A percentile compares a stretch with the other conserved stretches of the same genome.
phyloP scores from a whole-genome alignment of 2,113 vertebrate genomes.

The Corythornis vintsioides region DNA sequence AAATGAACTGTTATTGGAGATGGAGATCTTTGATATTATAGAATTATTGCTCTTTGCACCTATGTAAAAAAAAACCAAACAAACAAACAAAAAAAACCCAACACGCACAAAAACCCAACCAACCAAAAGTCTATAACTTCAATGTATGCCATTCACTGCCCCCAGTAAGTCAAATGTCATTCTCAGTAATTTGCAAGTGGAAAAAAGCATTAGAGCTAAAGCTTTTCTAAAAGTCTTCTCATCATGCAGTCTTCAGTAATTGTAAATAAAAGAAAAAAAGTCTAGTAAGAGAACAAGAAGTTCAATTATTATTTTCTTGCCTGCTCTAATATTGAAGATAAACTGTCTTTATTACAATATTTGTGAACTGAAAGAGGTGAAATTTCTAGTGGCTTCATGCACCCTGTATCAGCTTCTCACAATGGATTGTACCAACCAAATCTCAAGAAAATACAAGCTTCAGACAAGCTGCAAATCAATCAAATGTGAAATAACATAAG shows the following conservation, averaged over 20 bases:
- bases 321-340: not conserved
- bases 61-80: not conserved
- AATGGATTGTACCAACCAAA: not conserved
- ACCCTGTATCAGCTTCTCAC: not conserved
- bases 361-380: not conserved
- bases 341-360: not conserved
- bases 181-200: not conserved
- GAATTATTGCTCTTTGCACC: not conserved
- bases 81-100: not conserved
- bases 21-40: not conserved
- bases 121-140: not conserved
- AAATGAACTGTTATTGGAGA: not conserved
- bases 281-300: not conserved
- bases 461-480: not conserved
- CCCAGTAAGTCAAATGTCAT: not conserved
- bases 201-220: not conserved
- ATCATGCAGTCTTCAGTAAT: not conserved
- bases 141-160: not conserved
- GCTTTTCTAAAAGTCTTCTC: not conserved
- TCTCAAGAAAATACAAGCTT: not conserved
- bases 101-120: no score
- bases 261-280: not conserved
- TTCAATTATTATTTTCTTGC: not conserved
- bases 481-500: not conserved
- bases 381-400: not conserved